A percentile compares a stretch with the other conserved stretches of the same genome.
These are phyloP conservation scores for Drosophila rubida DNA, from an alignment of 2,888 invertebrate genomes.

Conservation along the genomic window DNA sequence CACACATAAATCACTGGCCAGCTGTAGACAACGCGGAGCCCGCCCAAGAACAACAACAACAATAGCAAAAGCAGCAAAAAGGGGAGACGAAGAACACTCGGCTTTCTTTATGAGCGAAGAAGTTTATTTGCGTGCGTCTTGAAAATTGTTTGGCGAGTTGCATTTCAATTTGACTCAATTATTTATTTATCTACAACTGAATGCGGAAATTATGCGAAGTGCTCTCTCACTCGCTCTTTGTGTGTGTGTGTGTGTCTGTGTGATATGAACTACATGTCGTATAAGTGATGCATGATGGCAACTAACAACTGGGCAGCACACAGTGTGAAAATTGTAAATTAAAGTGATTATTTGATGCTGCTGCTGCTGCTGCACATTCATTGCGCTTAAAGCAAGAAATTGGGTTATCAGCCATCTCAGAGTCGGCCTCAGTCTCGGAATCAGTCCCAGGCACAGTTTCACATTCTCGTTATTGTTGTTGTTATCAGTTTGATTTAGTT, in stretches of 20 bases:
- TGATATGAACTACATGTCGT: slow-evolving; percentile 67
- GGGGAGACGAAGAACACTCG: slow-evolving; percentile 36
- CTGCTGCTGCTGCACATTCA: slow-evolving; percentile 9
- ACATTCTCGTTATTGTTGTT: slow-evolving; percentile 34
- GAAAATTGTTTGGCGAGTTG: slow-evolving; percentile 79
- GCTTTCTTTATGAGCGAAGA: slow-evolving; percentile 61
- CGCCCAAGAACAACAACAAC: slow-evolving; percentile 38
- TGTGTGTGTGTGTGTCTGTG: slow-evolving; percentile 13
- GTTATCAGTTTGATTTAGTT: slow-evolving; percentile 65
- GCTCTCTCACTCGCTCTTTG: slow-evolving; percentile 6
- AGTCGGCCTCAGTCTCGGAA: slow-evolving; percentile 25
- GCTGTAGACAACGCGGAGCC: slow-evolving; percentile 70
- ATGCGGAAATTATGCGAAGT: slow-evolving; percentile 79
- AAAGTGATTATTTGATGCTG: slow-evolving; percentile 58
- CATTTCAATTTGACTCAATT: slow-evolving; percentile 81
- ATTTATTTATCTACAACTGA: slow-evolving; percentile 80
- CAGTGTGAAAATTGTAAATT: slow-evolving; percentile 65
- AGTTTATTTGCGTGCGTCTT: slow-evolving; percentile 77
- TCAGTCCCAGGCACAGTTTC: slow-evolving; percentile 43
- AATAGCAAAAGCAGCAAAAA: slow-evolving; percentile 4
- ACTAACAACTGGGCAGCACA: slow-evolving; percentile 12
- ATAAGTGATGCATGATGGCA: slow-evolving; percentile 49
- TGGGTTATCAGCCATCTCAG: slow-evolving; percentile 75
- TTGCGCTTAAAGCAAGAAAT: slow-evolving; percentile 58
- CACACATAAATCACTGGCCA: slow-evolving; percentile 70